These are phyloP conservation scores for Drosophila busckii DNA, from an alignment of 1,140 invertebrate genomes.

Conservation along the genomic window DNA sequence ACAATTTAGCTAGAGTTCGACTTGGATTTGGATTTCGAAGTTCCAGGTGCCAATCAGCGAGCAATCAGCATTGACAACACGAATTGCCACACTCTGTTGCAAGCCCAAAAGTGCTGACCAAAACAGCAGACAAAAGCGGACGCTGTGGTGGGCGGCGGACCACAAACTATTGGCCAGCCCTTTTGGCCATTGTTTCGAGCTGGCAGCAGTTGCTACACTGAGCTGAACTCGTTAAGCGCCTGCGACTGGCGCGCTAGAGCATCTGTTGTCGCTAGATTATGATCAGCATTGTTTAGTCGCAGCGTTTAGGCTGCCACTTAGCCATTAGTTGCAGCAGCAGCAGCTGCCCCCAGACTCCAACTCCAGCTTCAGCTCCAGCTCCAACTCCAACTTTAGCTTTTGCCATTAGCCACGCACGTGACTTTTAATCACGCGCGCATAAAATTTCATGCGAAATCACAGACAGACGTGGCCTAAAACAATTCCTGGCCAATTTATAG, in stretches of 20 bases:
- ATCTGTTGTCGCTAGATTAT: constrained; percentile 53
- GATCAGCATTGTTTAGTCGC: constrained; percentile 64
- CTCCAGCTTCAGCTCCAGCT: background rate
- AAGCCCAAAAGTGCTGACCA: constrained; percentile 4
- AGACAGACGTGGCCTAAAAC: constrained; percentile 29
- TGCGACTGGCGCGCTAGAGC: constrained; percentile 16
- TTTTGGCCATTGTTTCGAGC: constrained; percentile 35
- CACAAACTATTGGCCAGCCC: constrained; percentile 60
- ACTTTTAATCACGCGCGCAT: constrained; percentile 73
- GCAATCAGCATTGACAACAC: constrained; percentile 41
- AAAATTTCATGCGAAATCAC: constrained; percentile 57
- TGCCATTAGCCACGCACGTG: constrained; percentile 56
- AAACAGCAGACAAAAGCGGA: constrained; percentile 13
- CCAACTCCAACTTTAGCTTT: background rate
- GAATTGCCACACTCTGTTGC: constrained; percentile 39
- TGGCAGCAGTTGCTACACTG: constrained; percentile 25
- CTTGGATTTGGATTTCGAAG: constrained; percentile 20
- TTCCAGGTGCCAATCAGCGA: constrained; percentile 59
- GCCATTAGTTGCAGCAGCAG: constrained; percentile 57
- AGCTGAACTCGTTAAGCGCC: constrained; percentile 49
- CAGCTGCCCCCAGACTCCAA: background rate
- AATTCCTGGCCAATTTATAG: constrained; percentile 35
- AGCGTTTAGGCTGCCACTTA: constrained; percentile 32
- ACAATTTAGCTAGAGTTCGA: constrained; percentile 62
- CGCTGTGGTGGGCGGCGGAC: constrained; percentile 23